Percentiles rank a stretch among this genome's conserved stretches.
Evolutionary conservation across 2,797 vertebrate genomes (phyloP).

Genomic region (Falco concolor): DNA sequence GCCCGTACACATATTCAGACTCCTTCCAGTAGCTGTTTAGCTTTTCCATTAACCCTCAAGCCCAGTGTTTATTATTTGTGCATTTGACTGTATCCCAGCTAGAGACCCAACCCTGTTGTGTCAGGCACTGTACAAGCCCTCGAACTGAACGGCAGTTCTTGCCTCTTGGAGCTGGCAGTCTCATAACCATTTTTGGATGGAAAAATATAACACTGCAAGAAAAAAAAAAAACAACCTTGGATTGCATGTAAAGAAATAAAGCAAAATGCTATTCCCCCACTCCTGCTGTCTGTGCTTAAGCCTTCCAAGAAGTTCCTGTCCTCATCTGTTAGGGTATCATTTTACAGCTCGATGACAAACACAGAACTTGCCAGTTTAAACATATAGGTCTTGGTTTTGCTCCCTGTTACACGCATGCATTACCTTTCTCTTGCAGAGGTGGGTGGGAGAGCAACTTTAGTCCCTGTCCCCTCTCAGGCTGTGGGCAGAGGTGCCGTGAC

Average conservation of each 20-base stretch:
- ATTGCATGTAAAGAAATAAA: conserved; percentile 53
- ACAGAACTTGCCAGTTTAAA: conserved; percentile 58
- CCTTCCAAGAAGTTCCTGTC: conserved; percentile 63
- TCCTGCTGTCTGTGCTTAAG: conserved; percentile 48
- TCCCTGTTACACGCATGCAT: background rate
- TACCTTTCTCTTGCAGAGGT: background rate
- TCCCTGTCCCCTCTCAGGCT: accelerated
- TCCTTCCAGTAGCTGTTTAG: background rate
- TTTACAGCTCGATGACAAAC: conserved; percentile 59
- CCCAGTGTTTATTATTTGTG: background rate
- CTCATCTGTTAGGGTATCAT: conserved; percentile 60
- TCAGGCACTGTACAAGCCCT: background rate
- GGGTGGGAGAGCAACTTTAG: background rate
- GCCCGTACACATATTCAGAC: background rate
- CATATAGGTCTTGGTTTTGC: conserved; percentile 19
- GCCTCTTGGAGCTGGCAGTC: conserved; percentile 14
- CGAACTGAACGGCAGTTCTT: background rate
- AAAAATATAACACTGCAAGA: conserved; percentile 22
- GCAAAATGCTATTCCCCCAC: conserved; percentile 60
- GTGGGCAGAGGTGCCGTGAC: background rate
- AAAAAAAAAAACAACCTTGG: background rate
- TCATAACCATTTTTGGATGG: conserved; percentile 44
- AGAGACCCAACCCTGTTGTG: background rate
- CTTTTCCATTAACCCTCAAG: background rate
- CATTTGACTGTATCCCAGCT: background rate